These are phyloP conservation scores for Melanostigma gelatinosum DNA, from an alignment of 2,113 vertebrate species.

Conservation along the genomic window DNA sequence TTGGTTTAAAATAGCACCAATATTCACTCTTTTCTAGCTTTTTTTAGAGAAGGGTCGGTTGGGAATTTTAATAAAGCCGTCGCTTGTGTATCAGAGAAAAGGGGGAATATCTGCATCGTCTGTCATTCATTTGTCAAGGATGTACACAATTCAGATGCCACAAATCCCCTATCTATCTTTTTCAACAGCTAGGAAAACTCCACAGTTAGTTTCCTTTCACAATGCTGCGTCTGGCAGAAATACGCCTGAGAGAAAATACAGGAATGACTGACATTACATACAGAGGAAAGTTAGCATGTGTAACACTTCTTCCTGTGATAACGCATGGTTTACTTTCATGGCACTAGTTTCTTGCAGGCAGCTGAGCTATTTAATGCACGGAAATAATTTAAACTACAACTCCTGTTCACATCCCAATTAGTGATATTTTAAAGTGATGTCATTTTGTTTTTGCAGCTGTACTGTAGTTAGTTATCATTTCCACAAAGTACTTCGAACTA, in stretches of 20 bases:
- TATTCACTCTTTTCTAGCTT: too few relatives aligned
- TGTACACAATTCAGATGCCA: not conserved
- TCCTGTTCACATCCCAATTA: slow-evolving; percentile 25
- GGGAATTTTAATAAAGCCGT: not conserved
- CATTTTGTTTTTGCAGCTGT: slow-evolving; percentile 27
- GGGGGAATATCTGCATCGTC: not conserved
- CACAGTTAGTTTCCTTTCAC: not conserved
- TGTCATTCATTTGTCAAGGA: slow-evolving; percentile 2
- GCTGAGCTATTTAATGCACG: not conserved
- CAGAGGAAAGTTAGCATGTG: slow-evolving; percentile 2
- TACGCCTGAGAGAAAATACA: slow-evolving; percentile 13
- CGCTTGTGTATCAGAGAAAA: not conserved
- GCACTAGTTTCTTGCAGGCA: slow-evolving; percentile 8
- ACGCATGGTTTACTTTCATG: slow-evolving; percentile 11
- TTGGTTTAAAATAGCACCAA: not conserved
- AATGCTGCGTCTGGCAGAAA: slow-evolving; percentile 9
- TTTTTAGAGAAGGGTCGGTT: not conserved
- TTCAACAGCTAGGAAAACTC: not conserved
- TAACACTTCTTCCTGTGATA: slow-evolving; percentile 10
- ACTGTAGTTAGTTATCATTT: not conserved
- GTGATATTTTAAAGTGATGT: slow-evolving; percentile 25
- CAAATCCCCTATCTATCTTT: not conserved
- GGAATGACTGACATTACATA: slow-evolving; percentile 2
- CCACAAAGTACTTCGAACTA: slow-evolving; percentile 12
- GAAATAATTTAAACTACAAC: not conserved